These are phyloP conservation scores for Pedetes capensis DNA, from an alignment of 2,113 vertebrate species.

Conservation along the genomic window DNA sequence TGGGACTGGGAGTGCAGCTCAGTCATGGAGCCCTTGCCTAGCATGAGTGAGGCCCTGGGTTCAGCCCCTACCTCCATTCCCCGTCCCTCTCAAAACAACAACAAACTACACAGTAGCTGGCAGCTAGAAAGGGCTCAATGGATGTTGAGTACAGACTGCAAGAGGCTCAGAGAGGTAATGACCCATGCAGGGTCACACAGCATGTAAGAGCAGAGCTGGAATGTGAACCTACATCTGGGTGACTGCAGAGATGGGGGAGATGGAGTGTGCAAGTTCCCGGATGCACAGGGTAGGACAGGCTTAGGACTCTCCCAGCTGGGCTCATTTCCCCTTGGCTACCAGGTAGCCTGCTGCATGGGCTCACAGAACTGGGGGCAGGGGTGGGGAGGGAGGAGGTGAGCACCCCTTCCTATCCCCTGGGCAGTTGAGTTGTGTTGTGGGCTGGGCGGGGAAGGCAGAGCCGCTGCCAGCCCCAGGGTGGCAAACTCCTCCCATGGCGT, in stretches of 20 bases:
- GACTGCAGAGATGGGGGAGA: not conserved
- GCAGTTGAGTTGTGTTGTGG: too few species aligned
- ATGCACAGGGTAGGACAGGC: fast-evolving
- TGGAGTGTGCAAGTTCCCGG: not conserved
- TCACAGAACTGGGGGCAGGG: not conserved
- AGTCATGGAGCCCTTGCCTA: too few species aligned
- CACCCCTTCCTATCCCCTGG: too few species aligned
- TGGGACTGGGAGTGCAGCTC: too few species aligned
- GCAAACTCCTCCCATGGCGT: constrained; percentile 64
- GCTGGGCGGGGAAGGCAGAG: not conserved
- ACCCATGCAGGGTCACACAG: not conserved
- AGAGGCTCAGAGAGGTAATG: not conserved
- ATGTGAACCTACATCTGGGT: not conserved
- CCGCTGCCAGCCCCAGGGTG: not conserved
- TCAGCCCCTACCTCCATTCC: too few species aligned
- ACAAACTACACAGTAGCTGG: too few species aligned
- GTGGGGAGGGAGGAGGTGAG: not conserved
- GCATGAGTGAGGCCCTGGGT: too few species aligned
- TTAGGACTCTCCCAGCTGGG: not conserved
- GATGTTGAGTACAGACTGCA: not conserved
- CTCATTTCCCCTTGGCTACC: not conserved
- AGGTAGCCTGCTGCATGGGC: not conserved
- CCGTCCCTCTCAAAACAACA: too few species aligned
- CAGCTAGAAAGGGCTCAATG: too few species aligned
- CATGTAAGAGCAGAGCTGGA: not conserved